A percentile compares a stretch with the other conserved stretches of the same genome.
Evolutionary conservation across 2,797 vertebrate species (phyloP).

Genomic region (Lepilemur ruficaudatus): DNA sequence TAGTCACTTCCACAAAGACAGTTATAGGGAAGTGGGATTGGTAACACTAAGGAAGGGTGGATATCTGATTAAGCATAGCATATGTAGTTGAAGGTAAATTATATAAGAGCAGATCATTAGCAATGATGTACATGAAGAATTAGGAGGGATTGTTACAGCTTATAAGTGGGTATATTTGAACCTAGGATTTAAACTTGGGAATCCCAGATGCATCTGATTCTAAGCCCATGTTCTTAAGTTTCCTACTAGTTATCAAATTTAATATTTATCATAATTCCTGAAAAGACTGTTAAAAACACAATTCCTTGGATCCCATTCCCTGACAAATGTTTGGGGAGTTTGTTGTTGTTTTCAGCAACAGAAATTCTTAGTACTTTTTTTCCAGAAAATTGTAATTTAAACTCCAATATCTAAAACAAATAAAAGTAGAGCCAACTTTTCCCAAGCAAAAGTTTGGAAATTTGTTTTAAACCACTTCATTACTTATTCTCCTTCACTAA

Average conservation of each 20-base stretch:
- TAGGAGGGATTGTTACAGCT: background rate
- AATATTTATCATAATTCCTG: background rate
- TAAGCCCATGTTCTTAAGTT: background rate
- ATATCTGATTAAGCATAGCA: background rate
- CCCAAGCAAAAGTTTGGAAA: background rate
- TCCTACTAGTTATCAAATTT: background rate
- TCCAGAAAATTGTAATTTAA: background rate
- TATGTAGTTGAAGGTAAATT: background rate
- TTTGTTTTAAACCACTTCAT: background rate
- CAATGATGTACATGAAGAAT: background rate
- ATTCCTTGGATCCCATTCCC: background rate
- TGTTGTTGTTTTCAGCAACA: background rate
- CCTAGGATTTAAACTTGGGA: background rate
- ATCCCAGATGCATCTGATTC: background rate
- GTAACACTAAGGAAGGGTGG: background rate
- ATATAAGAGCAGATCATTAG: background rate
- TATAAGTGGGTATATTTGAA: background rate
- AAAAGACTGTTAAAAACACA: background rate
- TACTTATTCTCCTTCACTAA: background rate
- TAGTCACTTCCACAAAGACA: background rate
- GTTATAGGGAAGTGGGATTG: background rate
- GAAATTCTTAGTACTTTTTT: background rate
- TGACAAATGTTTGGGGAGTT: background rate
- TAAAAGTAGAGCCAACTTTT: background rate
- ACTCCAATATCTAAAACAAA: background rate